Percentiles rank a stretch among this genome's conserved stretches.
Conservation (phyloP, 2,113 vertebrate species). For the Zosterops borbonicus region DNA sequence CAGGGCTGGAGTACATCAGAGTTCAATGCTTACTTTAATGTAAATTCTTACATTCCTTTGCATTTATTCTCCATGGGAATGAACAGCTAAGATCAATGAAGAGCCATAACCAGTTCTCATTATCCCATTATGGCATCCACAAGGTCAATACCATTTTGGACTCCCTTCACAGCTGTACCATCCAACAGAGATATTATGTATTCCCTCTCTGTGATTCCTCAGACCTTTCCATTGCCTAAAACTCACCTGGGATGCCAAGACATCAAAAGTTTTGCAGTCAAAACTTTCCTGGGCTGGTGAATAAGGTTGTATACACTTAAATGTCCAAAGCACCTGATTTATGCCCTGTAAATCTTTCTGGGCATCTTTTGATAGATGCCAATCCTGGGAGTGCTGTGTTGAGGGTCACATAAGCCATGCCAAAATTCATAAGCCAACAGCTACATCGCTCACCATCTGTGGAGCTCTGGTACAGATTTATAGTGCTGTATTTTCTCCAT, state of each 20-base stretch:
- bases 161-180: not conserved
- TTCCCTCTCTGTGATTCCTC: not conserved
- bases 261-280: not conserved
- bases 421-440: not conserved
- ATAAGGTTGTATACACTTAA: not conserved
- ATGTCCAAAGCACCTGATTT: not conserved
- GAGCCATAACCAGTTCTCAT: not conserved
- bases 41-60: not conserved
- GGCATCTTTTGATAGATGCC: not conserved
- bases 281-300: not conserved
- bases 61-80: not conserved
- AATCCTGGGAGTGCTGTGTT: not conserved
- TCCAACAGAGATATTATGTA: not conserved
- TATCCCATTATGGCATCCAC: not conserved
- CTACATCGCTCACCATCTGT: not conserved
- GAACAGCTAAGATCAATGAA: not conserved
- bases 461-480: not conserved
- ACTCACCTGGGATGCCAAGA: not conserved
- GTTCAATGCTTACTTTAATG: not conserved
- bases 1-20: not conserved
- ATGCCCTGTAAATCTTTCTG: not conserved
- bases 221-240: not conserved
- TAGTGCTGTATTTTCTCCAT: not conserved
- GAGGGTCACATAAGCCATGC: not conserved
- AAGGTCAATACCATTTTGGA: not conserved